A percentile compares a stretch with the other conserved stretches of the same genome.
Evolutionary conservation across 2,113 vertebrate species (phyloP).

Genomic region (Neoarius graeffei): DNA sequence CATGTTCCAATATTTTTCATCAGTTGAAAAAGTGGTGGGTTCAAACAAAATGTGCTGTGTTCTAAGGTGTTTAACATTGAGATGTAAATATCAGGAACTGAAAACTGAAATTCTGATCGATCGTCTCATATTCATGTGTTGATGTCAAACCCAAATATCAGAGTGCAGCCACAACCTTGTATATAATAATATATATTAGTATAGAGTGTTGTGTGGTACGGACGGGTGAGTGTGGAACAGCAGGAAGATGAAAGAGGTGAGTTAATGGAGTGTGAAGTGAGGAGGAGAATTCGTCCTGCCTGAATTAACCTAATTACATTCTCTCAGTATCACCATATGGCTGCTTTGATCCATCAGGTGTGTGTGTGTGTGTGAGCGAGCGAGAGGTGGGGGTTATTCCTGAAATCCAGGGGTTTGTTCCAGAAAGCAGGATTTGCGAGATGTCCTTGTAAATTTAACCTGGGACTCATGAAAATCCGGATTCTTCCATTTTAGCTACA

Average conservation of each 20-base stretch:
- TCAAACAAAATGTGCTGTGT: no score
- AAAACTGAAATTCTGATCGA: neutral
- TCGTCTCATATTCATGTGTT: neutral
- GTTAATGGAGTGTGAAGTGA: conserved; percentile 33
- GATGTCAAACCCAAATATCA: neutral
- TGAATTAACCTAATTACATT: conserved; percentile 50
- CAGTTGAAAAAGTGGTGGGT: no score
- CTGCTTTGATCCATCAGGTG: conserved; percentile 38
- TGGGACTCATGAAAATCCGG: neutral
- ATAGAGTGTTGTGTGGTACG: neutral
- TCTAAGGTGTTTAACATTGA: no score
- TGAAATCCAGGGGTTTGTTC: neutral
- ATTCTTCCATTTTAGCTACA: neutral
- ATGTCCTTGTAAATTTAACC: neutral
- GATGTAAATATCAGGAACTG: no score
- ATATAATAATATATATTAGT: neutral
- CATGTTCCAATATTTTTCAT: no score
- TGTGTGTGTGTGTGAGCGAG: neutral
- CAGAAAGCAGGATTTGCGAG: conserved; percentile 11
- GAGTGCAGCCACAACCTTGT: neutral
- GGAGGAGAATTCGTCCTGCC: conserved; percentile 20
- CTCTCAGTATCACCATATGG: conserved; percentile 38
- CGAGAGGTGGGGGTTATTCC: neutral
- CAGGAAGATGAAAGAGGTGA: conserved; percentile 34
- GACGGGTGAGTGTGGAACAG: neutral